Base-by-base conservation (phyloP, 2,113 vertebrate genomes). In the Tricholaema leucomelas region DNA sequence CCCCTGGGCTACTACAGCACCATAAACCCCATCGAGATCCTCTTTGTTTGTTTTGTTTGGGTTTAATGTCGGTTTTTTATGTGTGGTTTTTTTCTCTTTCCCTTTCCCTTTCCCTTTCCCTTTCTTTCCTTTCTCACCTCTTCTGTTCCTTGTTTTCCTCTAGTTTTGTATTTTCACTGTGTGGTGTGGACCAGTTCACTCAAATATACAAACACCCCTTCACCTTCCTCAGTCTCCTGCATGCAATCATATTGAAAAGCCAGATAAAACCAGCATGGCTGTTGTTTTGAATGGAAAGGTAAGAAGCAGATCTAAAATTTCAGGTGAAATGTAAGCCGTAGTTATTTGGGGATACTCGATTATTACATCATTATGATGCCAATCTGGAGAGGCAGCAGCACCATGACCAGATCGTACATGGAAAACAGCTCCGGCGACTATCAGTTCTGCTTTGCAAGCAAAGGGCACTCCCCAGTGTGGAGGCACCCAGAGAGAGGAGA, bases 121-220 rank as follows among this genome's bases (percentile, higher is more conserved):
- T 42, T 42, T 42, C 6, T 44, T 44, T 44, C 15, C 17, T 44
- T 44, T 44, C 15, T 66, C 28, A 46, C n/a, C n/a, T 28, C 14
- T 69, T 76, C 15, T 54, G 3, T 27, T 55, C 23, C 33, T 15
- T 69, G 6, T n/a, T 75, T 82, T 56, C 36, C 30, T n/a, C 13
- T 16, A n/a, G 63, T 54, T 48, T 40, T 46, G 10, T 19, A 44
- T 69, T 72, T 69, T 48, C 18, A 23, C 5, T 31, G 10, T 27
- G 35, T 27, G 16, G 24, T 38, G 71, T 59, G 33, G 19, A 64
- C 12, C 5, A 36, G 11, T 59, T 58, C 56, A 52, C 30, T 74
- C 2, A 0, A 69, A 64, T 6, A 28, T 9, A n/a, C 23, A 31
- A 72, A 76, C 0, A 0, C 4, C 13, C 21, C 66, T 50, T 40